Percentiles rank a stretch among this genome's conserved stretches.
These are phyloP conservation scores for Drosophila punjabiensis DNA, from an alignment of 1,140 invertebrate species.

Conservation along the genomic window DNA sequence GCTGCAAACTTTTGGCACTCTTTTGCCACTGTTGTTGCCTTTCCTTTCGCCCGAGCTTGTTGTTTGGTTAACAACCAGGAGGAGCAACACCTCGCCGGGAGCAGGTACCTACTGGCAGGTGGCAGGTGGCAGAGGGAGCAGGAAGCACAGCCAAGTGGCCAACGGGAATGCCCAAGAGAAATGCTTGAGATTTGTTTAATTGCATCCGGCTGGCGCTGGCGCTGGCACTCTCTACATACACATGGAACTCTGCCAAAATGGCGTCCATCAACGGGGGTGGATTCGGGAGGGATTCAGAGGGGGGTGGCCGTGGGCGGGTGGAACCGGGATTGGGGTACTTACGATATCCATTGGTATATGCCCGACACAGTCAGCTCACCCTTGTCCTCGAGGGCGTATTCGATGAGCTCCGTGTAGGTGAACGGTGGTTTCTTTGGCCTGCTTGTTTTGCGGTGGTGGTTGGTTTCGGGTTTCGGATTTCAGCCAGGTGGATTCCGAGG, in stretches of 20 bases:
- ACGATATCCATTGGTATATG: slow-evolving; percentile 97
- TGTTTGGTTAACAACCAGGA: slow-evolving; percentile 50
- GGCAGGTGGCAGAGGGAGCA: background rate
- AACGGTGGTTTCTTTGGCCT: slow-evolving; percentile 91
- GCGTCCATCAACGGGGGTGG: slow-evolving; percentile 25
- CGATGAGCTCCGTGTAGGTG: slow-evolving; percentile 95
- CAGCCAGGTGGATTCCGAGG: slow-evolving; percentile 10
- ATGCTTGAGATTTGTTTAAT: slow-evolving; percentile 82
- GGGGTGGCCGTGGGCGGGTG: background rate
- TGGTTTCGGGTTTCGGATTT: slow-evolving; percentile 47
- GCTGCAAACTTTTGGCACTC: slow-evolving; percentile 56
- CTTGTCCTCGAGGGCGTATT: slow-evolving; percentile 92
- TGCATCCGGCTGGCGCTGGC: slow-evolving; percentile 74
- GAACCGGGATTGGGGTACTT: slow-evolving; percentile 86
- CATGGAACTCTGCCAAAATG: slow-evolving; percentile 57
- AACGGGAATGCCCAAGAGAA: slow-evolving; percentile 59
- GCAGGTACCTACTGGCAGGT: background rate
- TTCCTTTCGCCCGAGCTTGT: slow-evolving; percentile 8
- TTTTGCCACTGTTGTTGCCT: slow-evolving; percentile 16
- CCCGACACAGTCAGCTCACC: slow-evolving; percentile 95
- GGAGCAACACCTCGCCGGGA: background rate
- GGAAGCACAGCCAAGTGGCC: slow-evolving; percentile 25
- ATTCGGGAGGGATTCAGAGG: background rate
- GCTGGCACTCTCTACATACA: background rate
- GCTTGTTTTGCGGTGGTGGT: slow-evolving; percentile 82